Conservation (phyloP, 1,140 invertebrate genomes). For the Cryptotermes secundus region DNA sequence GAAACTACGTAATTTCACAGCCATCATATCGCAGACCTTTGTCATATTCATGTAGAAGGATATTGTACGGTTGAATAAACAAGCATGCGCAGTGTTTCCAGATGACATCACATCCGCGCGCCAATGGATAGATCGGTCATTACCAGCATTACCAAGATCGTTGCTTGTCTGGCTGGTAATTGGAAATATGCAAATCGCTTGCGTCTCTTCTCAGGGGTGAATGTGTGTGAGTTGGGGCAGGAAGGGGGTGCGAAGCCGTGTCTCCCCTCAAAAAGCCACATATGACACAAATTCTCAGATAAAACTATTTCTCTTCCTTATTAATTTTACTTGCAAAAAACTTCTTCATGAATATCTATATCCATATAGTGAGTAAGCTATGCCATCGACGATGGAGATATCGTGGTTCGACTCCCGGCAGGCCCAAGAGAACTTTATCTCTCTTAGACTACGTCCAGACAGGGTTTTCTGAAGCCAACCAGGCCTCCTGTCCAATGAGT, state of each 20-base stretch:
- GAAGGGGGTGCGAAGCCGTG: not conserved
- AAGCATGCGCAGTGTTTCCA: not conserved
- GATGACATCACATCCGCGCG: not conserved
- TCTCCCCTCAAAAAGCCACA: not conserved
- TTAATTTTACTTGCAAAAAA: no score
- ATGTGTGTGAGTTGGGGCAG: not conserved
- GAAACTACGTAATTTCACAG: no score
- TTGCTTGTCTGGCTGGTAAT: not conserved
- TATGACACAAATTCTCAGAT: not conserved
- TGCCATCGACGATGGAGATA: no score
- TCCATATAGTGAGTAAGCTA: no score
- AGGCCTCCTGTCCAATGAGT: no score
- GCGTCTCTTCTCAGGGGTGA: not conserved
- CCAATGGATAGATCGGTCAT: not conserved
- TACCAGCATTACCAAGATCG: not conserved
- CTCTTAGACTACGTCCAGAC: no score
- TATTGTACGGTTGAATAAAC: not conserved
- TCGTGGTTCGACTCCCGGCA: no score
- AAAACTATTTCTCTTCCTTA: not conserved
- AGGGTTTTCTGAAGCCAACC: no score
- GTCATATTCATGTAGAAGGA: no score
- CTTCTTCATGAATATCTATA: no score
- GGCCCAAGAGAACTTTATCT: no score
- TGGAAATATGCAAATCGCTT: constrained; percentile 5
- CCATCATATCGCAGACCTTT: no score